A percentile compares a stretch with the other conserved stretches of the same genome.
phyloP scores from a whole-genome alignment of 2,888 invertebrate genomes.

The Erebia epiphron region DNA sequence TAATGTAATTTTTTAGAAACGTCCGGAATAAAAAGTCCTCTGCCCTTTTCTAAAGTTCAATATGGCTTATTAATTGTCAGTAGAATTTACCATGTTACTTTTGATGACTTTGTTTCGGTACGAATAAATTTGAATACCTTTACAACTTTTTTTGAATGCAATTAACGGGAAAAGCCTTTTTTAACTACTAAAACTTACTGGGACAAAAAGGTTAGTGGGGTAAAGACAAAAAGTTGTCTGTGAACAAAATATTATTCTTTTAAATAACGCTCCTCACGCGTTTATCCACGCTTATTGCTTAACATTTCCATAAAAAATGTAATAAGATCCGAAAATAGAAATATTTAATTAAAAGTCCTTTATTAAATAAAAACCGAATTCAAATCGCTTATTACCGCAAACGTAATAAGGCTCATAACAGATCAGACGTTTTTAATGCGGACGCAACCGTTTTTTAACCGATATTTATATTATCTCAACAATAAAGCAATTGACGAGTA shows the following conservation, averaged over 20 bases:
- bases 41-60: too few species aligned
- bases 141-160: too few species aligned
- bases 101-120: too few species aligned
- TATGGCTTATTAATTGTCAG: too few species aligned
- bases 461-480: too few species aligned
- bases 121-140: too few species aligned
- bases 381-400: constrained; percentile 43
- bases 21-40: too few species aligned
- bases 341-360: constrained; percentile 31
- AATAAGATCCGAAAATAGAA: constrained; percentile 6
- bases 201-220: background rate
- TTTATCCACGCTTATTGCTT: constrained; percentile 15
- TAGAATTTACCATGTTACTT: too few species aligned
- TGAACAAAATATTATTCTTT: background rate
- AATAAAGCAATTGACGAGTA: too few species aligned
- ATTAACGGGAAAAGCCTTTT: too few species aligned
- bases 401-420: constrained; percentile 32
- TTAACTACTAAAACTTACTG: background rate
- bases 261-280: constrained; percentile 3
- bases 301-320: constrained; percentile 12
- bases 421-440: background rate
- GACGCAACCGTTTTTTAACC: background rate
- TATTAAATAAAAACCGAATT: constrained; percentile 31
- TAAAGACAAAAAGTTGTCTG: background rate
- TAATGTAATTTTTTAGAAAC: too few species aligned